Conservation (phyloP, 2,797 vertebrate genomes). For the Margarornis squamiger region DNA sequence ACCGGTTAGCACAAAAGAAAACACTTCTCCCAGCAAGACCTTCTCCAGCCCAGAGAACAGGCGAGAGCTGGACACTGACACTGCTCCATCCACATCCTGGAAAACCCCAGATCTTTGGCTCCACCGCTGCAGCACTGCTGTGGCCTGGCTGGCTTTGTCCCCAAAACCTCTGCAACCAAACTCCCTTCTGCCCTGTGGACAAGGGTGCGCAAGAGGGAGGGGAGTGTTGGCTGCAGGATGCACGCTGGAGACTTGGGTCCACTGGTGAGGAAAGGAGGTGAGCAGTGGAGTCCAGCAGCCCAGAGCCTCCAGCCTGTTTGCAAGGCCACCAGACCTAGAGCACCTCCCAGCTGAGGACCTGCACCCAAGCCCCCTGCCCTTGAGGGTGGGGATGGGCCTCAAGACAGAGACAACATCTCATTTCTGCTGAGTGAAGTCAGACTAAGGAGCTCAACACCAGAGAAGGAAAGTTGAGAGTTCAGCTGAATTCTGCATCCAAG, state of each 20-base stretch:
- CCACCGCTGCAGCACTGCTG: background rate
- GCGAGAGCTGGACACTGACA: background rate
- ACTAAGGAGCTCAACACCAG: background rate
- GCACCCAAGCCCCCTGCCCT: fast-evolving
- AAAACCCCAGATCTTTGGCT: background rate
- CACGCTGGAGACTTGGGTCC: background rate
- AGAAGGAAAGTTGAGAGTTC: background rate
- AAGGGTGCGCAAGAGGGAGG: background rate
- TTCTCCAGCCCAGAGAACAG: background rate
- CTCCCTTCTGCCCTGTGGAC: fast-evolving
- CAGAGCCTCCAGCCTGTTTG: fast-evolving
- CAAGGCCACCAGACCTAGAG: background rate
- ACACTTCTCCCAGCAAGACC: background rate
- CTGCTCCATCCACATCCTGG: background rate
- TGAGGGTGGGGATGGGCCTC: background rate
- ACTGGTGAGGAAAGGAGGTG: fast-evolving
- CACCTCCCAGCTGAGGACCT: background rate
- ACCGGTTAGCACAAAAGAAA: background rate
- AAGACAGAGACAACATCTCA: fast-evolving
- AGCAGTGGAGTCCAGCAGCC: background rate
- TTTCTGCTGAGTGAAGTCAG: background rate
- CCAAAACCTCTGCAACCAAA: background rate
- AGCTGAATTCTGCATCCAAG: background rate
- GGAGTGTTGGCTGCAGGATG: background rate
- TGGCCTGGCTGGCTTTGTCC: background rate